A percentile compares a stretch with the other conserved stretches of the same genome.
Conservation (phyloP, 64 coral and sea anemone species). For the Porites australiensis region DNA sequence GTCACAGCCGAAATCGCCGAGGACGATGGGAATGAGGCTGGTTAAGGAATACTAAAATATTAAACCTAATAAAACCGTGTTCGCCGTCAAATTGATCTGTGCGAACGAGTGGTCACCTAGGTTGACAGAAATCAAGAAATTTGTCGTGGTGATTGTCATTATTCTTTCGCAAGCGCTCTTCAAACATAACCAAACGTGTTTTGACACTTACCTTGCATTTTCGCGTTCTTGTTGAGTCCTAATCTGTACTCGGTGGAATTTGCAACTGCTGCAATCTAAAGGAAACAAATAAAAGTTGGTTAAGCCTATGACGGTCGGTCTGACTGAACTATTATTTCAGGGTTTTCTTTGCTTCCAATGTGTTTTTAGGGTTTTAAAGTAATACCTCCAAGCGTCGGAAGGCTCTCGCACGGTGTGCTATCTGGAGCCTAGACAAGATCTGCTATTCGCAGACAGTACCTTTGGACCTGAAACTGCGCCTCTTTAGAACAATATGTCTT, state of each 20-base stretch:
- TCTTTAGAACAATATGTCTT: neutral
- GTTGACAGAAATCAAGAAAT: no score
- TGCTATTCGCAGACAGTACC: neutral
- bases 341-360: no score
- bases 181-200: neutral
- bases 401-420: neutral
- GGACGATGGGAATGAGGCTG: no score
- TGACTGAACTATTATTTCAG: no score
- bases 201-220: conserved; percentile 66
- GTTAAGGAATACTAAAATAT: no score
- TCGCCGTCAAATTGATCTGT: no score
- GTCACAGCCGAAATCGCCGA: no score
- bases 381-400: neutral
- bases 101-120: no score
- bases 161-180: no score
- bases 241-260: conserved; percentile 94
- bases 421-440: neutral
- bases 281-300: neutral
- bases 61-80: no score
- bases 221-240: conserved; percentile 89
- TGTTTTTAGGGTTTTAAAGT: no score
- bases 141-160: no score
- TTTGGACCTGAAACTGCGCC: neutral
- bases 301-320: neutral
- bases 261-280: conserved; percentile 80